Percentiles rank a stretch among this genome's conserved stretches.
phyloP scores from a whole-genome alignment of 2,113 vertebrate genomes.

The Cathartes aura region DNA sequence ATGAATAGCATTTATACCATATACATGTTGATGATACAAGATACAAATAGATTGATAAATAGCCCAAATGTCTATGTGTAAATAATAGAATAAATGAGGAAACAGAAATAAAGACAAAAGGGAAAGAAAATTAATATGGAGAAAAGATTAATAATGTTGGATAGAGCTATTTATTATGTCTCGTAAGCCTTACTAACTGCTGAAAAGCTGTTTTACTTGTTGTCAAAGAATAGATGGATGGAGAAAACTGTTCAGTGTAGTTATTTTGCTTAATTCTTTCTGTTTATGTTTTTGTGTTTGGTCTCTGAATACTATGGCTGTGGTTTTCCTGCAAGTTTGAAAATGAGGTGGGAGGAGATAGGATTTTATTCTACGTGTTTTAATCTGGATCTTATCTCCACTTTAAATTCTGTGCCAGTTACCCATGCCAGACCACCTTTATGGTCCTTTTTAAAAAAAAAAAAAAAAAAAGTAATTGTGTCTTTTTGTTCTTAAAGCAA shows the following conservation, averaged over 20 bases:
- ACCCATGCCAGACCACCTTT: background rate
- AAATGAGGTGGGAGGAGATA: background rate
- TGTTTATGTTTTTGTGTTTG: background rate
- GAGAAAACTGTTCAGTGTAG: background rate
- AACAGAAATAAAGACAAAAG: background rate
- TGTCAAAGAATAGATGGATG: background rate
- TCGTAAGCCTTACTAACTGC: background rate
- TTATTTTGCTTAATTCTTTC: background rate
- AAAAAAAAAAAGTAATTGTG: background rate
- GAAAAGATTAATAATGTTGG: background rate
- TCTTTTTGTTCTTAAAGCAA: constrained; percentile 20
- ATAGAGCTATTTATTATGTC: background rate
- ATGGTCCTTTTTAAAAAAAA: background rate
- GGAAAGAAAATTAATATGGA: background rate
- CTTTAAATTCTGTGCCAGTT: background rate
- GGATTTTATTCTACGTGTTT: background rate
- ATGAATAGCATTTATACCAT: background rate
- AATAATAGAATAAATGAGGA: background rate
- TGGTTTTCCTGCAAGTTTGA: background rate
- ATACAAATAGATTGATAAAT: background rate
- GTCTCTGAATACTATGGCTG: background rate
- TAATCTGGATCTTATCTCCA: background rate
- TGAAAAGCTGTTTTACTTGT: background rate
- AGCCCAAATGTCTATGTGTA: background rate
- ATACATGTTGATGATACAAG: background rate